phyloP scores from a whole-genome alignment of 2,797 vertebrate genomes.

The Limosa lapponica region DNA sequence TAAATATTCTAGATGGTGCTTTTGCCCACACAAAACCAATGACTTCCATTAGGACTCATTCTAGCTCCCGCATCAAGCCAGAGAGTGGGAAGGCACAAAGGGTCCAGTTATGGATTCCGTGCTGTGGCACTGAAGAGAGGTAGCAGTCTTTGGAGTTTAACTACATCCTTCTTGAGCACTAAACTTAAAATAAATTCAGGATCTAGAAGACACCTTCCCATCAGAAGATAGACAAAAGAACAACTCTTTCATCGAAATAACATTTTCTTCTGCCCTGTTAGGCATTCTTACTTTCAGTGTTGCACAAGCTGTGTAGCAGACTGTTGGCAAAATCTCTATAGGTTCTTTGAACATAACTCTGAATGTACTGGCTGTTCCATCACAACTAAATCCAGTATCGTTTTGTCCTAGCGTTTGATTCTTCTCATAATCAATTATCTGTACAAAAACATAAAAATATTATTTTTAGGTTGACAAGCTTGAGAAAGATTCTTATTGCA shows the following conservation, averaged over 20 bases:
- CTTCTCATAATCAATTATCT: conserved; percentile 86
- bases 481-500: not conserved
- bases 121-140: not conserved
- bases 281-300: conserved; percentile 88
- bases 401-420: conserved; percentile 84
- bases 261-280: not conserved
- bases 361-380: conserved; percentile 94
- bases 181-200: not conserved
- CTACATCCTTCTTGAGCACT: not conserved
- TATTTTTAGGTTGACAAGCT: not conserved
- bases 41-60: not conserved
- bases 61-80: not conserved
- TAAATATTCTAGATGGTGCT: not conserved
- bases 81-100: not conserved
- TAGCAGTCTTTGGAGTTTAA: not conserved
- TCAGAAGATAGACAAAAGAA: not conserved
- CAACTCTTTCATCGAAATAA: not conserved
- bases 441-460: not conserved
- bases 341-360: conserved; percentile 99
- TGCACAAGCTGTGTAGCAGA: conserved; percentile 95
- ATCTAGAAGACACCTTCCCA: not conserved
- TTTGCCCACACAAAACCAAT: not conserved
- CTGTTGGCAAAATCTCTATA: conserved; percentile 93
- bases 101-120: not conserved
- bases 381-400: conserved; percentile 91